Percentiles rank a stretch among this genome's conserved stretches.
Conservation (phyloP, 2,888 invertebrate species). For the Platycheirus rosarum region DNA sequence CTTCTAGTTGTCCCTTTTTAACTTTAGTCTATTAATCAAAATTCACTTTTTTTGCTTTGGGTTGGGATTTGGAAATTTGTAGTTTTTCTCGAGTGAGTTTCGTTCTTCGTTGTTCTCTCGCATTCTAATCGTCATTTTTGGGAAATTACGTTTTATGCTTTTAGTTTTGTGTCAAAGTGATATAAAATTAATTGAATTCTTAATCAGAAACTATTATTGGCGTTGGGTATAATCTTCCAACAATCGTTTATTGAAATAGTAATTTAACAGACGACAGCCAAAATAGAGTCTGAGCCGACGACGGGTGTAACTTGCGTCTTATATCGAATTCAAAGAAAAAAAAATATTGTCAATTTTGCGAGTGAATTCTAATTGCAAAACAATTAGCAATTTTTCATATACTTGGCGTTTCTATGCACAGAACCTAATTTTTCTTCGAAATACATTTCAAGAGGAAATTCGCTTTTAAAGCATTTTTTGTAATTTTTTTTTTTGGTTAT, state of each 20-base stretch:
- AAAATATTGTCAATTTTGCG: constrained; percentile 7
- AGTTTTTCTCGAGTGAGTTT: constrained; percentile 61
- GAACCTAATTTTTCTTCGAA: constrained; percentile 19
- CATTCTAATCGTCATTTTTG: constrained; percentile 30
- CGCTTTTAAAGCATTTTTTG: constrained; percentile 23
- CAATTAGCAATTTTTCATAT: constrained; percentile 22
- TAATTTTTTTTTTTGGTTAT: constrained; percentile 21
- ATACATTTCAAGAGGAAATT: constrained; percentile 19
- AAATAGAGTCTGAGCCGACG: constrained; percentile 6
- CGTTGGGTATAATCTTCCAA: not conserved
- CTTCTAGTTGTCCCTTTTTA: constrained; percentile 41
- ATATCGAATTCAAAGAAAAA: not conserved
- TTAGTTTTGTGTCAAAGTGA: constrained; percentile 24
- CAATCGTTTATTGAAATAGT: not conserved
- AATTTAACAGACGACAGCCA: not conserved
- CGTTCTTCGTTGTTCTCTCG: constrained; percentile 55
- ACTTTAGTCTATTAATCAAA: constrained; percentile 28
- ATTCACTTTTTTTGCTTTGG: constrained; percentile 41
- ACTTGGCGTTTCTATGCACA: constrained; percentile 40
- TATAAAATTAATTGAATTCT: not conserved
- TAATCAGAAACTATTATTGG: not conserved
- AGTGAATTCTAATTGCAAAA: constrained; percentile 55
- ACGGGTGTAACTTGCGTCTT: constrained; percentile 41
- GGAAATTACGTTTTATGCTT: constrained; percentile 23
- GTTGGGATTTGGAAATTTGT: constrained; percentile 57